phyloP scores from a whole-genome alignment of 1,140 invertebrate species.

The Drosophila nigrodunni region DNA sequence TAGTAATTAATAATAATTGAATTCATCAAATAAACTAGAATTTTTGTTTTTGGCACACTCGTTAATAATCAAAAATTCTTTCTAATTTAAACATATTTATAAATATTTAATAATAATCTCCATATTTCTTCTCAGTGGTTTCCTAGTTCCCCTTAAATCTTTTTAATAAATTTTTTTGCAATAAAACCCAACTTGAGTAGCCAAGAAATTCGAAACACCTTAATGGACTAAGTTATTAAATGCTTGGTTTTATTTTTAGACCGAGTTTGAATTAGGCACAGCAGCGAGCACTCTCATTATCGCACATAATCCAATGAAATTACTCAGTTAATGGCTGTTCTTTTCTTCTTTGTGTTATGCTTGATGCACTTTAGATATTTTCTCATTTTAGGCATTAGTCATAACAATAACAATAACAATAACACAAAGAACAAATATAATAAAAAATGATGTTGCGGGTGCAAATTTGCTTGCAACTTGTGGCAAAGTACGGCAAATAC shows the following conservation, averaged over 20 bases:
- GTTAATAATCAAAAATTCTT: no score
- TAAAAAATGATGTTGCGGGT: slow-evolving; percentile 24
- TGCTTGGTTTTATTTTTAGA: slow-evolving; percentile 22
- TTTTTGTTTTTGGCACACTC: no score
- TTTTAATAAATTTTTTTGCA: no score
- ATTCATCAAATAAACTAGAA: no score
- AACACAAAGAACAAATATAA: slow-evolving; percentile 1
- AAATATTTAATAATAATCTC: no score
- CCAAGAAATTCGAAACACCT: background rate
- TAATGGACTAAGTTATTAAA: background rate
- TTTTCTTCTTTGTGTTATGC: slow-evolving; percentile 25
- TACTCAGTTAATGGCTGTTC: slow-evolving; percentile 28
- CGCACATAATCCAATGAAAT: slow-evolving; percentile 15
- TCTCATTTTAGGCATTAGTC: slow-evolving; percentile 45
- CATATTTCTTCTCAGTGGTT: no score
- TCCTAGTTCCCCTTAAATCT: no score
- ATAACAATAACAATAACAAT: slow-evolving; percentile 40
- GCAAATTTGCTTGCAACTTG: slow-evolving; percentile 14
- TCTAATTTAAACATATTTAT: no score
- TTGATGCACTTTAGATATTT: slow-evolving; percentile 43
- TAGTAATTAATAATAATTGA: no score
- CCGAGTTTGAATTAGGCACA: slow-evolving; percentile 24
- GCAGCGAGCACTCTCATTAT: background rate
- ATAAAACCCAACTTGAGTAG: no score
- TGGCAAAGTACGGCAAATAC: background rate